phyloP scores from a whole-genome alignment of 2,113 vertebrate genomes.

The Penelope pileata region DNA sequence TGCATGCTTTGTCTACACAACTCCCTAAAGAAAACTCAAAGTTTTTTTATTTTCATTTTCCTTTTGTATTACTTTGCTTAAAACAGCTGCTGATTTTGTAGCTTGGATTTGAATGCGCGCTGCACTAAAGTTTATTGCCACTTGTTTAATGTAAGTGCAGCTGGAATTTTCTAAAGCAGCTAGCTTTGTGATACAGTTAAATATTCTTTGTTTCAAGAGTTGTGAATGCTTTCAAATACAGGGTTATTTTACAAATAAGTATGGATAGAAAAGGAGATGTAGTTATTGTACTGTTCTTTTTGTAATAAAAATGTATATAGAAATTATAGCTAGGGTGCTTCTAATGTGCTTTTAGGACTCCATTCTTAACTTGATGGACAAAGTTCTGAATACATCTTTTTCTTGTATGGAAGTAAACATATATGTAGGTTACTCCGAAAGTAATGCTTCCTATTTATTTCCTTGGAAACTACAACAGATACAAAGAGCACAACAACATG shows the following conservation, averaged over 20 bases:
- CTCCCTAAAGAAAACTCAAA: neutral
- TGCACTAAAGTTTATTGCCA: conserved; percentile 18
- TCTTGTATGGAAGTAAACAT: neutral
- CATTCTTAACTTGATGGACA: neutral
- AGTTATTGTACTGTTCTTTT: conserved; percentile 40
- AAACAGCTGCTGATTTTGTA: neutral
- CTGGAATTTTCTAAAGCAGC: conserved; percentile 55
- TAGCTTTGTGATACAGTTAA: conserved; percentile 55
- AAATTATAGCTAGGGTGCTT: neutral
- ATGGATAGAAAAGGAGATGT: conserved; percentile 32
- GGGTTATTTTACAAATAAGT: neutral
- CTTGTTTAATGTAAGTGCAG: conserved; percentile 22
- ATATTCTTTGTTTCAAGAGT: conserved; percentile 22
- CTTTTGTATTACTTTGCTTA: neutral
- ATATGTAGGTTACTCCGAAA: too few species aligned
- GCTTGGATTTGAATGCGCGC: neutral
- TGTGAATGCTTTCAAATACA: conserved; percentile 34
- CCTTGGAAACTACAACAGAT: too few species aligned
- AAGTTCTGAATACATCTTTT: neutral
- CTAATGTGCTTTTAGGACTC: conserved; percentile 49
- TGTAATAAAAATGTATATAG: conserved; percentile 67
- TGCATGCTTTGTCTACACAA: neutral
- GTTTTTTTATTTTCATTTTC: neutral
- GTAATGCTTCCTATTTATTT: too few species aligned
- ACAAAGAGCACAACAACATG: too few species aligned